Evolutionary conservation across 2,797 vertebrate species (phyloP), one percentile per base, ranked within the genome.

Genomic region (Poeciliopsis infans): DNA sequence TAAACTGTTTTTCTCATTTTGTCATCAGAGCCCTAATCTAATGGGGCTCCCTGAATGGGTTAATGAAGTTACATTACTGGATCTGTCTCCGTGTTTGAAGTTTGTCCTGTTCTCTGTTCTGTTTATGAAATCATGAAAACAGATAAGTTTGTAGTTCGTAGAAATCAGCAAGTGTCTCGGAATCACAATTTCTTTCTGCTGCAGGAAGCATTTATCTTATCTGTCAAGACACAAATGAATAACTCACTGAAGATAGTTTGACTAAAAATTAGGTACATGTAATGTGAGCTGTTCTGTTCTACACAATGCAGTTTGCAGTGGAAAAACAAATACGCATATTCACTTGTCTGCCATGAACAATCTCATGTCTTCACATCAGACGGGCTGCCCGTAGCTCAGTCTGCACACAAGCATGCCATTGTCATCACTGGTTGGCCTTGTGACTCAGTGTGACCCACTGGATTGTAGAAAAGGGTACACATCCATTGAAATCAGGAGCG

Each of bases 351-450:
- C 88, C 88, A 88, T 90, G 84, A 90, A 86, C 87, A 91, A 89
- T 93, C 89, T 87, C 85, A 86, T 91, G 82, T 89, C 84, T 82
- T 88, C 84, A 84, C 88, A 88, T 92, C 86, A 87, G 83, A 91
- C 85, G 59, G 85, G 78, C 71, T 72, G 39, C 76, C 84, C 83
- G 77, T 78, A 79, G 81, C 88, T 87, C 82, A 86, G 87, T 79
- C 77, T 85, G 80, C 59, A 80, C 93, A 95, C 92, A 96, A 93
- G 88, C 90, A 87, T 92, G 91, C 91, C 90, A 94, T 95, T 95
- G 94, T 96, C 91, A 91, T 88, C 74, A n/a, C 89, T 68, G 87
- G 84, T 85, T 81, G 90, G 89, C 89, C 95, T 95, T 95, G 94
- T 96, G 94, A 95, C 94, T 92, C 86, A 92, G 90, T 93, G 91